A percentile compares a stretch with the other conserved stretches of the same genome.
Evolutionary conservation across 2,797 vertebrate species (phyloP).

Genomic region (Sebastes iracundus): DNA sequence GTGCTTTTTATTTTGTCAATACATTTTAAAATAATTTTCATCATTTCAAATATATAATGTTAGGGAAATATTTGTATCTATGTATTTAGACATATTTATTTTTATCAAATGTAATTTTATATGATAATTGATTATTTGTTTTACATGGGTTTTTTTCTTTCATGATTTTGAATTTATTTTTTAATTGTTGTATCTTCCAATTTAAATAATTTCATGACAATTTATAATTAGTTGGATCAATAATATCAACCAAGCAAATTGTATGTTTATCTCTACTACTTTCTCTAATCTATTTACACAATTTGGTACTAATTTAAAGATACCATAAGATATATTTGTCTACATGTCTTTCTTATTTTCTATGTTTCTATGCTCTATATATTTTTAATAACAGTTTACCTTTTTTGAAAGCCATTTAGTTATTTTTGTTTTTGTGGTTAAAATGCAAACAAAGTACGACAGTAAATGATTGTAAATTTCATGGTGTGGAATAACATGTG

Average conservation of each 20-base stretch:
- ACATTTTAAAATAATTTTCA: not conserved
- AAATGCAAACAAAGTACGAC: conserved; percentile 12
- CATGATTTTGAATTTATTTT: not conserved
- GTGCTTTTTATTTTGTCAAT: not conserved
- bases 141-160: not conserved
- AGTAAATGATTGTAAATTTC: conserved; percentile 22
- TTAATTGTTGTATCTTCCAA: not conserved
- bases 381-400: not conserved
- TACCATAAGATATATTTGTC: not conserved
- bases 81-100: not conserved
- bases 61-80: not conserved
- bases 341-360: not conserved
- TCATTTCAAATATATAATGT: not conserved
- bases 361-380: too few species aligned
- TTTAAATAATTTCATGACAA: not conserved
- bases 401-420: not conserved
- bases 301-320: not conserved
- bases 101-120: not conserved
- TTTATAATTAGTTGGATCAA: not conserved
- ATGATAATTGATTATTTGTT: not conserved
- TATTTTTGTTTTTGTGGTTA: conserved; percentile 4
- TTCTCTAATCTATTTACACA: not conserved
- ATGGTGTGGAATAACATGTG: not conserved
- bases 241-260: not conserved
- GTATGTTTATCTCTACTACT: not conserved